A percentile compares a stretch with the other conserved stretches of the same genome.
Evolutionary conservation across 2,797 vertebrate species (phyloP).

Genomic region (Poecilia gillii): DNA sequence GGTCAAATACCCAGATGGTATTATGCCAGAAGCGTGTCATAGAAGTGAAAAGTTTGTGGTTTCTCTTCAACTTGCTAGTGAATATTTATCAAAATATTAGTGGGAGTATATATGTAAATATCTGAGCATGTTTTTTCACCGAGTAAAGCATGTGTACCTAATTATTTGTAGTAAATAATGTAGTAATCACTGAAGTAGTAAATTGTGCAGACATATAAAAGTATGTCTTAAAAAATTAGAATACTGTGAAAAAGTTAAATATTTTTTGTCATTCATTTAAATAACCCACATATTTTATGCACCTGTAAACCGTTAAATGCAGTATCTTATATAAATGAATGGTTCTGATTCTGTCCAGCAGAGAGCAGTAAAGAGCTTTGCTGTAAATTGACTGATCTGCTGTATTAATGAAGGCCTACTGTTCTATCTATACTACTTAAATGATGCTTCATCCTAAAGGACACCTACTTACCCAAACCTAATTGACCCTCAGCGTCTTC

Average conservation of each 20-base stretch:
- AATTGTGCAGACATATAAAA: not conserved
- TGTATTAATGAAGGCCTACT: slow-evolving; percentile 58
- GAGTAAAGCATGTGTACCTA: not conserved
- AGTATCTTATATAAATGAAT: not conserved
- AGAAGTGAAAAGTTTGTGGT: not conserved
- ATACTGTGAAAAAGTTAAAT: not conserved
- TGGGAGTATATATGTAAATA: not conserved
- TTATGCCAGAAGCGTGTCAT: not conserved
- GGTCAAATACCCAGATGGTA: not conserved
- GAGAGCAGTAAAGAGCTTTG: slow-evolving; percentile 54
- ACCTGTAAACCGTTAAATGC: not conserved
- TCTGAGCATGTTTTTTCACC: not conserved
- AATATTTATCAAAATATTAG: not conserved
- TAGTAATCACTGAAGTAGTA: not conserved
- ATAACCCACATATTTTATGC: not conserved
- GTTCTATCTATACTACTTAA: slow-evolving; percentile 49
- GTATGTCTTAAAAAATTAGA: not conserved
- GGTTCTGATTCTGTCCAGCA: slow-evolving; percentile 47
- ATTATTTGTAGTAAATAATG: not conserved
- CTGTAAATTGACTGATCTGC: slow-evolving; percentile 40
- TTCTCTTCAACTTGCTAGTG: not conserved
- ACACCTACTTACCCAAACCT: slow-evolving; percentile 51
- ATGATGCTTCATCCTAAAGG: slow-evolving; percentile 57
- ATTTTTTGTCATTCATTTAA: not conserved
- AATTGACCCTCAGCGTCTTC: slow-evolving; percentile 13